Evolutionary conservation across 35 echinoderm and acorn worm genomes (phyloP).

Genomic region (Stichopus chloronotus): DNA sequence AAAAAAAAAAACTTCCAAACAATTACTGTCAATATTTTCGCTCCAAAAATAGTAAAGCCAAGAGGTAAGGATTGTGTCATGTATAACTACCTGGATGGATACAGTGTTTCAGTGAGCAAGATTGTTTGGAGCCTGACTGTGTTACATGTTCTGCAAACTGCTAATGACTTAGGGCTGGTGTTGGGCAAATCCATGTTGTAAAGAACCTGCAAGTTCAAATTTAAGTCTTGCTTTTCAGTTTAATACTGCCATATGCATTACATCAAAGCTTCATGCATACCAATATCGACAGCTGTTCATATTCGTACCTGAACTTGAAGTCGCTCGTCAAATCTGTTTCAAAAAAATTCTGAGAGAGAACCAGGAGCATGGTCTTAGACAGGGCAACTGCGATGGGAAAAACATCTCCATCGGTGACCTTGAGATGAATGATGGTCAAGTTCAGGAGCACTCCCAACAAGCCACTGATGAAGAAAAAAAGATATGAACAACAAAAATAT

Average conservation of each 20-base stretch:
- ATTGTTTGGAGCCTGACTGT: not conserved
- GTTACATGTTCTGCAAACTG: not conserved
- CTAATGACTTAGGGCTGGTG: too few species aligned
- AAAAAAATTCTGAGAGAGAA: not conserved
- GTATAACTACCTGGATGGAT: not conserved
- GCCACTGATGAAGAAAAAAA: constrained; percentile 26
- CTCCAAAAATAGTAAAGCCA: not conserved
- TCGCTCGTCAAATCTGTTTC: constrained; percentile 24
- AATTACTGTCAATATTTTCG: not conserved
- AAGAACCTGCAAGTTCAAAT: too few species aligned
- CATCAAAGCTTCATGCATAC: too few species aligned
- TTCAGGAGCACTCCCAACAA: constrained; percentile 37
- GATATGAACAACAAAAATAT: not conserved
- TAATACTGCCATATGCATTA: too few species aligned
- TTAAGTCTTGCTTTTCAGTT: too few species aligned
- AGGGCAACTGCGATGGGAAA: not conserved
- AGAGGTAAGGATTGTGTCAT: not conserved
- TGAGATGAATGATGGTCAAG: constrained; percentile 15
- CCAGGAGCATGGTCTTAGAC: not conserved
- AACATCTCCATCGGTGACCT: constrained; percentile 2
- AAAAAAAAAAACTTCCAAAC: not conserved
- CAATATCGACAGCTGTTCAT: too few species aligned
- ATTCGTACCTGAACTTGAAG: constrained; percentile 21
- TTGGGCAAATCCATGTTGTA: too few species aligned
- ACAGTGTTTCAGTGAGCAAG: not conserved